Conservation (phyloP, 2,888 invertebrate species). For the Agonum fuliginosum region DNA sequence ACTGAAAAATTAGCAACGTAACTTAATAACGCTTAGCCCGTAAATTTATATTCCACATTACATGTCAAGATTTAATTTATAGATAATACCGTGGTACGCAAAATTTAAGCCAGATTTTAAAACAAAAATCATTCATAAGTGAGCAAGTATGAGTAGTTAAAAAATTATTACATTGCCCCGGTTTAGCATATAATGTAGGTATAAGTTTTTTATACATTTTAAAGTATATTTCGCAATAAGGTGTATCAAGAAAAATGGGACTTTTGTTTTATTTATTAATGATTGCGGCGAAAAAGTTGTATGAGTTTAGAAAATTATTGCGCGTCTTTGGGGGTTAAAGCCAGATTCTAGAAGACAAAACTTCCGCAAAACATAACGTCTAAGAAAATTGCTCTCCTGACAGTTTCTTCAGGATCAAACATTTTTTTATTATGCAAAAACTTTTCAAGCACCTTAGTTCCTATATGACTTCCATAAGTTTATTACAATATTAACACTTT, state of each 20-base stretch:
- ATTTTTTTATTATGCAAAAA: slow-evolving; percentile 51
- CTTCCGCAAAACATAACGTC: slow-evolving; percentile 36
- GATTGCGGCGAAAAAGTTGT: slow-evolving; percentile 18
- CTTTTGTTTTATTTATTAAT: slow-evolving; percentile 32
- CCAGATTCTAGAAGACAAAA: slow-evolving; percentile 38
- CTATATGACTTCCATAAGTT: slow-evolving; percentile 27
- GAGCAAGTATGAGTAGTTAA: not conserved
- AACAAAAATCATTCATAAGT: slow-evolving; percentile 3
- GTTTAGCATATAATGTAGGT: too few relatives aligned
- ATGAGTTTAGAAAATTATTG: slow-evolving; percentile 36
- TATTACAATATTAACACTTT: slow-evolving; percentile 18
- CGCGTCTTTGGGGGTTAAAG: slow-evolving; percentile 21
- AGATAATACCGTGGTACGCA: not conserved
- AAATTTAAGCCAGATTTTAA: not conserved
- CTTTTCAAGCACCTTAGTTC: slow-evolving; percentile 33
- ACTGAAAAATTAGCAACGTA: slow-evolving; percentile 10
- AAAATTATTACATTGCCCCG: too few relatives aligned
- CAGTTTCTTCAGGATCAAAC: slow-evolving; percentile 42
- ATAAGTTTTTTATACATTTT: too few relatives aligned
- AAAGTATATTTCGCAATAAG: too few relatives aligned
- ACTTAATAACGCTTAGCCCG: slow-evolving; percentile 10
- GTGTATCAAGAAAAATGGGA: not conserved
- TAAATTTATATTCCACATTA: too few relatives aligned
- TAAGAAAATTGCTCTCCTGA: slow-evolving; percentile 40
- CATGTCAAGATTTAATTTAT: slow-evolving; percentile 13